These are phyloP conservation scores for Loris lydekkerianus DNA, from an alignment of 2,797 vertebrate genomes.

Conservation along the genomic window DNA sequence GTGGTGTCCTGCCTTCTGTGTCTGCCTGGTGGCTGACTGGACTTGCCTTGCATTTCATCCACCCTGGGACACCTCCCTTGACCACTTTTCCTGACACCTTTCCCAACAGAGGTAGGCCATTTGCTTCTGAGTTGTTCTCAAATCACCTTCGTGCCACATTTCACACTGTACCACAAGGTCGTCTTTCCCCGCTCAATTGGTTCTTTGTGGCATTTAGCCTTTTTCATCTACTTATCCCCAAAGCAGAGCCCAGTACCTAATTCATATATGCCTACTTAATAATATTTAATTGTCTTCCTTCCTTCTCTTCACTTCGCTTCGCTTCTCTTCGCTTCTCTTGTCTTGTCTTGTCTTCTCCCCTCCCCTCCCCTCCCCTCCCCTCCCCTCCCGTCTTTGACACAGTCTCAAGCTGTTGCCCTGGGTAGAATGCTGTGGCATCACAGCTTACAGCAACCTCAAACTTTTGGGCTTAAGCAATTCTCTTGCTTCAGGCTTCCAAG, in stretches of 20 bases:
- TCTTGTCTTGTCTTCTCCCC: too few species aligned
- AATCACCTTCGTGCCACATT: background rate
- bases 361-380: too few species aligned
- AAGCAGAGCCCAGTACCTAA: background rate
- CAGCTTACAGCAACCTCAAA: too few species aligned
- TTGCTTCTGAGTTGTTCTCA: background rate
- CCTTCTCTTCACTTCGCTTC: too few species aligned
- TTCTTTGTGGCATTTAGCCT: background rate
- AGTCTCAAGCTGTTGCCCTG: too few species aligned
- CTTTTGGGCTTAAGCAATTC: too few species aligned
- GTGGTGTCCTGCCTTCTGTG: background rate
- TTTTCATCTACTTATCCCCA: constrained; percentile 7
- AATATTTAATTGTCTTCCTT: background rate
- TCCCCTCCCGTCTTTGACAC: too few species aligned
- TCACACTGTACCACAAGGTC: background rate
- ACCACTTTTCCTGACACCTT: background rate
- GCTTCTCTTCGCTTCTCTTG: too few species aligned
- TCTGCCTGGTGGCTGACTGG: background rate
- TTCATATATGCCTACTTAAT: background rate
- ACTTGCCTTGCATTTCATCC: constrained; percentile 25
- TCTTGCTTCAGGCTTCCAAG: too few species aligned
- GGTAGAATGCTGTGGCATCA: too few species aligned
- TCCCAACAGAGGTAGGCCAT: constrained; percentile 16
- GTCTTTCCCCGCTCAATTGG: background rate
- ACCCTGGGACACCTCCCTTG: background rate